Evolutionary conservation across 1,140 invertebrate species (phyloP), one percentile per base, ranked within the genome.

Genomic region (Triops cancriformis): DNA sequence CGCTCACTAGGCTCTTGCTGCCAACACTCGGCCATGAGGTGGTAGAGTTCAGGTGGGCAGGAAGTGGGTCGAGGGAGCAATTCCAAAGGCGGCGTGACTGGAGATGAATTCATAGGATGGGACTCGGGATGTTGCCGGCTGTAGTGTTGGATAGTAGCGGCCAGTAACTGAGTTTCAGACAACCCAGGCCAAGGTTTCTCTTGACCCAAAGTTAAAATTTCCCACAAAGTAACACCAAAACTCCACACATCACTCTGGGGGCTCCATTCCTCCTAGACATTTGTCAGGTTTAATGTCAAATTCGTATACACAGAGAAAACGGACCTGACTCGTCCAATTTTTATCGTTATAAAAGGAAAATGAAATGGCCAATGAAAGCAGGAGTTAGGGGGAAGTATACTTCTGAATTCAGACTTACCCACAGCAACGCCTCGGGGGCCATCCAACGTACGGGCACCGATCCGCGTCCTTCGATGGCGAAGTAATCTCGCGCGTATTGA

Each of bases 371-470:
- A 74, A 74, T 42, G 18, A 76, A 28, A 64, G 45, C 12, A 28
- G 1, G 79, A 31, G 23, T 74, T 45, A 23, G 14, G 64, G 41
- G 6, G 2, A 7, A 7, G 2, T 37, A 37, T 37, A 45, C 27
- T 14, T 72, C 79, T 14, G 27, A 5, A 31, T 43, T 37, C 11
- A 12, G 43, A 83, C 87, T 89, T 85, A 94, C 93, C 88, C 93
- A 83, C 28, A 94, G 89, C 76, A 93, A 87, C 3, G 90, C 90
- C 84, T 94, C 93, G 91, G 92, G 94, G 6, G 94, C 91, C 88
- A 94, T 94, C 94, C 94, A 96, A 43, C 94, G 88, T 76, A 96
- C 88, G 0, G 94, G 94, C 79, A 96, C 83, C 0, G 92, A 90
- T 76, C 92, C 89, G 41, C 90, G 88, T 1, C 91, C 93, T 81